These are phyloP conservation scores for Myoxocephalus aenaeus DNA, from an alignment of 2,797 vertebrate genomes.

Conservation along the genomic window DNA sequence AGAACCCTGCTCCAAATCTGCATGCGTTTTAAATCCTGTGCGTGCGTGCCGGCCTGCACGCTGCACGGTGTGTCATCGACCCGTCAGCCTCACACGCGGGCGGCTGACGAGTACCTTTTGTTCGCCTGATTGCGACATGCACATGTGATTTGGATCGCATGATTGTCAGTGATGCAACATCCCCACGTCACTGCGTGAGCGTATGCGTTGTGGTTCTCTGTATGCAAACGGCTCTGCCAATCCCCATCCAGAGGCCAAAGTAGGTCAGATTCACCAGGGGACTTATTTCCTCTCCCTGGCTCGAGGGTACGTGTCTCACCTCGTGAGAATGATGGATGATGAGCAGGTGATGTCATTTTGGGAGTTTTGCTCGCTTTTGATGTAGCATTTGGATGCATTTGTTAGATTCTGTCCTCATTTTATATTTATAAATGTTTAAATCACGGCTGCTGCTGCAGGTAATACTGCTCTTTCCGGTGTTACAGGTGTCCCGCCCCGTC, in stretches of 20 bases:
- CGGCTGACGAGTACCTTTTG: slow-evolving; percentile 54
- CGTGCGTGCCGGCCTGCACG: slow-evolving; percentile 41
- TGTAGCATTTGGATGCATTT: slow-evolving; percentile 7
- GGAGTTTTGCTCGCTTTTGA: slow-evolving; percentile 10
- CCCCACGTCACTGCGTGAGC: slow-evolving; percentile 10
- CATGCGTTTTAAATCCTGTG: slow-evolving; percentile 43
- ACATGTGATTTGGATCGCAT: slow-evolving; percentile 30
- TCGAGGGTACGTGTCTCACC: slow-evolving; percentile 28
- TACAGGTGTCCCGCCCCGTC: slow-evolving; percentile 14
- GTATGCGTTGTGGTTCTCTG: slow-evolving; percentile 38
- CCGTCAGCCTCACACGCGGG: slow-evolving; percentile 15
- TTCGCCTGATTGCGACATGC: slow-evolving; percentile 58
- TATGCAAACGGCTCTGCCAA: slow-evolving; percentile 29
- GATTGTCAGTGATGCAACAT: slow-evolving; percentile 52
- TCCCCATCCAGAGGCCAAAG: slow-evolving; percentile 35
- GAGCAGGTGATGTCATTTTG: slow-evolving; percentile 14
- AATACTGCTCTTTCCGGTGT: neutral
- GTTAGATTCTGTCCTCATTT: neutral
- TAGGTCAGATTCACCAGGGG: slow-evolving; percentile 39
- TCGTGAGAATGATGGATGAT: slow-evolving; percentile 30
- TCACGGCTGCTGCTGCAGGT: neutral
- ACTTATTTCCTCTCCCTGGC: slow-evolving; percentile 31
- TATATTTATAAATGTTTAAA: neutral
- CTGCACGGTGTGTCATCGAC: slow-evolving; percentile 46
- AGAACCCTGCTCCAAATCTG: slow-evolving; percentile 21